Base-by-base conservation (phyloP, 2,113 vertebrate species). In the Chionodraco myersi region DNA sequence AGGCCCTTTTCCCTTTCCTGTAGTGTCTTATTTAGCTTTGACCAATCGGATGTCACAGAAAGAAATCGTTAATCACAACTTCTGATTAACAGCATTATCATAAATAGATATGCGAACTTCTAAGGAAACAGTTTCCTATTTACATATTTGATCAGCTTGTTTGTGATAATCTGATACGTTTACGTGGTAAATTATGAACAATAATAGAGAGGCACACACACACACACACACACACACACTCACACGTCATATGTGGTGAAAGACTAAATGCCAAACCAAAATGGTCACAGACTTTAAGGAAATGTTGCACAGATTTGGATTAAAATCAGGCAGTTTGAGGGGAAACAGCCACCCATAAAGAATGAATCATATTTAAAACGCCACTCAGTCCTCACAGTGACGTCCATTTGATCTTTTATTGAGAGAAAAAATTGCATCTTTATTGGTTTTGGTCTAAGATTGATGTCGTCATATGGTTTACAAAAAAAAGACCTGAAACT, bases 261-360 rank as follows among this genome's bases (percentile, higher is more conserved):
- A 3, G 16, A 10, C 1, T 41, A 16, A 0, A 23, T 2, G 86
- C 91, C 86, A 92, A 83, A 75, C 63, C 34, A 83, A 82, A 72
- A 41, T 7, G 36, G 7, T 41, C 36, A 6, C 36, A 41, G 36
- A 41, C 36, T 41, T 41, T 41, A 41, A 34, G 52, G 48, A 53
- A 65, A 36, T 16, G 10, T 30, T 30, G 6, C 60, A 60, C 36
- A 36, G 52, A 41, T 60, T 51, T 11, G 15, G 44, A 48, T 54
- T 6, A 30, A 41, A 7, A 41, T 41, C 36, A 7, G 36, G 36
- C 36, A 41, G 6, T 6, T 6, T 8, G 51, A 61, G 26, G 58
- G 16, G 26, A 65, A 10, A 44, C 26, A 15, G 10, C 71, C 58
- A 30, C 34, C 49, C 26, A 47, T 13, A 82, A 58, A 51, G 30